Conservation (phyloP, 1,140 invertebrate genomes). For the Drosophila micromelanica region DNA sequence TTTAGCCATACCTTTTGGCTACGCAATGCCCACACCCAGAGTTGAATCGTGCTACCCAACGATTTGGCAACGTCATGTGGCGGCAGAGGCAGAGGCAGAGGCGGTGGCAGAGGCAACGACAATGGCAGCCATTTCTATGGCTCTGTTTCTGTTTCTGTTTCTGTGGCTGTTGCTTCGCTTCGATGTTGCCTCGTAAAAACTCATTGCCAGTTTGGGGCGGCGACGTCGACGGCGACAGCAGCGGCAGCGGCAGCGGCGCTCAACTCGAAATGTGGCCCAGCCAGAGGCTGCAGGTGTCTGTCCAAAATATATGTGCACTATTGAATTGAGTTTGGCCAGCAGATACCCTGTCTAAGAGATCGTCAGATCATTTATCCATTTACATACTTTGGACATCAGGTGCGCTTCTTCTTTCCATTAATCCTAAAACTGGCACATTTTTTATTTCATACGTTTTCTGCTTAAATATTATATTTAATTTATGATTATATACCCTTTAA, state of each 20-base stretch:
- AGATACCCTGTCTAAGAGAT: too few relatives aligned
- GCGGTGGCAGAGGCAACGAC: slow-evolving; percentile 8
- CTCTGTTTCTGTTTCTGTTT: slow-evolving; percentile 1
- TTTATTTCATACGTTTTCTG: too few relatives aligned
- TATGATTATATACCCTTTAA: too few relatives aligned
- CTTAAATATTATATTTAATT: too few relatives aligned
- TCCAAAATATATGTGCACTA: slow-evolving; percentile 11
- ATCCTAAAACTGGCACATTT: too few relatives aligned
- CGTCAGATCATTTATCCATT: too few relatives aligned
- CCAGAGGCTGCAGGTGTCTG: slow-evolving; percentile 67
- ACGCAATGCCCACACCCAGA: slow-evolving; percentile 8
- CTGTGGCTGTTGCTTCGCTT: slow-evolving; percentile 39
- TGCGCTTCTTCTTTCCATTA: too few relatives aligned
- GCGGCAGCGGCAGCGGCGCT: slow-evolving; percentile 62
- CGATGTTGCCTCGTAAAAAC: slow-evolving; percentile 60
- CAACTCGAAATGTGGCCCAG: slow-evolving; percentile 76
- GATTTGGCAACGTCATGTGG: slow-evolving; percentile 20
- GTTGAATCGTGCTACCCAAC: background rate
- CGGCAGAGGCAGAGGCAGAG: background rate
- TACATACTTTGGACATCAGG: too few relatives aligned
- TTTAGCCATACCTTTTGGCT: background rate
- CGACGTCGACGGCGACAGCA: slow-evolving; percentile 23
- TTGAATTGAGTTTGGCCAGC: too few relatives aligned
- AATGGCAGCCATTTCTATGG: slow-evolving; percentile 40
- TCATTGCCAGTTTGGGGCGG: slow-evolving; percentile 76